phyloP scores from a whole-genome alignment of 2,888 invertebrate species.

The Caenorhabditis becei region DNA sequence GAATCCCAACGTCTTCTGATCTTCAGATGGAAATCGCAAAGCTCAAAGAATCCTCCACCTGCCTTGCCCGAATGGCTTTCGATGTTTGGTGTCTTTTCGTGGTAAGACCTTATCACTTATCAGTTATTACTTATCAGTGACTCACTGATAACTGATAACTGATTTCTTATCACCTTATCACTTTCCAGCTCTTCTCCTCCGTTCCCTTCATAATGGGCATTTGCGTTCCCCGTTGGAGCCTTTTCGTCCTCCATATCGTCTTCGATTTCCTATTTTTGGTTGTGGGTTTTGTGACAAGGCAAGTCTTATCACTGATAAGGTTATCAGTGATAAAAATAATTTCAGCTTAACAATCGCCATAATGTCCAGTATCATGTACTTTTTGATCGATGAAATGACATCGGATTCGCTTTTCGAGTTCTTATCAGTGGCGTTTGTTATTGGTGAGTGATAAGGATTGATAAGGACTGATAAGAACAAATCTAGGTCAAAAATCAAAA shows the following conservation, averaged over 20 bases:
- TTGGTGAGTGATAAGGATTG: constrained; percentile 56
- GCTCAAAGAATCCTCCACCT: constrained; percentile 63
- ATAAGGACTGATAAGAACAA: too few relatives aligned
- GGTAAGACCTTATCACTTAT: constrained; percentile 38
- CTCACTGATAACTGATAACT: not conserved
- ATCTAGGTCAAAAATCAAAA: constrained; percentile 5
- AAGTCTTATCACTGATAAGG: not conserved
- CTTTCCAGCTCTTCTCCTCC: constrained; percentile 59
- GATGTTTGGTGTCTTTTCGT: constrained; percentile 67
- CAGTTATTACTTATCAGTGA: too few relatives aligned
- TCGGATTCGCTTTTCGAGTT: constrained; percentile 61
- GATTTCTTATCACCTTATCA: not conserved
- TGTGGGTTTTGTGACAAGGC: constrained; percentile 65
- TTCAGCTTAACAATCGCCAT: constrained; percentile 63
- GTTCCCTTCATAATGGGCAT: constrained; percentile 63
- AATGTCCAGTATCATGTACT: constrained; percentile 66
- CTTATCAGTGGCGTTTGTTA: constrained; percentile 59
- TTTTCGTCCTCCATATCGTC: constrained; percentile 66
- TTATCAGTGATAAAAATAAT: not conserved
- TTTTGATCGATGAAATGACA: constrained; percentile 68
- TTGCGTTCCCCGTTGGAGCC: constrained; percentile 59
- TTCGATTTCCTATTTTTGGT: constrained; percentile 66
- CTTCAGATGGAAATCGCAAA: constrained; percentile 61
- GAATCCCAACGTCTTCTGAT: too few relatives aligned
- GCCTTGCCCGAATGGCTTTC: constrained; percentile 64